Percentiles rank a stretch among this genome's conserved stretches.
These are phyloP conservation scores for Helogale parvula DNA, from an alignment of 2,113 vertebrate species.

Conservation along the genomic window DNA sequence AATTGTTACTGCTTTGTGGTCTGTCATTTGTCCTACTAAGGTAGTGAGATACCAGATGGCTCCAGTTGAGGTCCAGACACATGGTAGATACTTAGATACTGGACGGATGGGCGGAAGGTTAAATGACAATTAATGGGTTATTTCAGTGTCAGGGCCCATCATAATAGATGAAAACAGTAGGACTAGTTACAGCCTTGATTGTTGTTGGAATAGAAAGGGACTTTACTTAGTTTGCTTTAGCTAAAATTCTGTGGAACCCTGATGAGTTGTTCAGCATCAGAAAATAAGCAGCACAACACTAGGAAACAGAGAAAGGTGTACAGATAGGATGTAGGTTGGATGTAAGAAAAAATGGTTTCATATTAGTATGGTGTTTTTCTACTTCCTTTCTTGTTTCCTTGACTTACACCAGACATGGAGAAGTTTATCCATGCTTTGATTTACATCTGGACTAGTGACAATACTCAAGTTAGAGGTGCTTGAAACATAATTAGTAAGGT, in stretches of 20 bases:
- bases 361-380: neutral
- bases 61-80: neutral
- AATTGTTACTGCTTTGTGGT: neutral
- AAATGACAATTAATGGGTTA: neutral
- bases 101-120: neutral
- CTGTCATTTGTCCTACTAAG: neutral
- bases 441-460: neutral
- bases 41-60: neutral
- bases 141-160: neutral
- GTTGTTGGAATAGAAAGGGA: constrained; percentile 13
- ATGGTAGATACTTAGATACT: neutral
- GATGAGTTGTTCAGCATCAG: neutral
- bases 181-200: neutral
- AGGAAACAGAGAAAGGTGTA: neutral
- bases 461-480: neutral
- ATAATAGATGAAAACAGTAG: neutral
- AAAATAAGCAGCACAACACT: neutral
- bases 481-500: neutral
- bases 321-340: neutral
- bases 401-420: neutral
- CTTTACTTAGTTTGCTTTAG: neutral
- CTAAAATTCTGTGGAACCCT: neutral
- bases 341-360: neutral
- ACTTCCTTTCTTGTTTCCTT: neutral
- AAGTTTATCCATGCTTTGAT: neutral